Base-by-base conservation (phyloP, 2,888 invertebrate genomes). In the Leptinotarsa haldemani region DNA sequence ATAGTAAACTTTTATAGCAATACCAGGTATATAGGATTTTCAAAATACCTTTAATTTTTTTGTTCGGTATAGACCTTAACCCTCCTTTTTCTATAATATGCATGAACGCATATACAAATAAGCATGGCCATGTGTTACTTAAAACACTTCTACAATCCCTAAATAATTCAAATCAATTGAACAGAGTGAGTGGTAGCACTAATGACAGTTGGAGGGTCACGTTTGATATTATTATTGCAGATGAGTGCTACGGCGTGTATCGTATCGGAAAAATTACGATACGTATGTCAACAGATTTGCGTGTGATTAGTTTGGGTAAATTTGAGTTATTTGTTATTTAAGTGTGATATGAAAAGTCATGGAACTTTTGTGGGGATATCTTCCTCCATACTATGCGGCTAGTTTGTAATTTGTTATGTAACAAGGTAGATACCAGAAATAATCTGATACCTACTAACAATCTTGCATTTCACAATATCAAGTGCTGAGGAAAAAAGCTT, bases 131-230 rank as follows among this genome's bases (percentile, higher is more conserved):
- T 15, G 22, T 56, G 12, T 4, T 15, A 56, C 22, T 22, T 56
- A 12, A 15, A 56, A 20, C 56, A 56, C 56, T 56, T 13, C 13
- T 25, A 56, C 15, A 22, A 56, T 18, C 18, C 22, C 56, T 25
- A 4, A 20, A 56, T 56, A 22, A 56, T 22, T 56, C 2, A 22
- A 56, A 22, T 56, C 56, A 56, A 56, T 56, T 56, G 3, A 56
- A 2, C 4, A 4, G 22, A 56, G 22, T 22, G 22, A 56, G 25
- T 56, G 4, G 16, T 22, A 22, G 15, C 56, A 22, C 4, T 56
- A 15, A 56, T 56, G 56, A 13, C 22, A 56, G 56, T 56, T 56
- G 22, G 56, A 56, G 56, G 25, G 56, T 56, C 56, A 56, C 56
- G 22, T 56, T 56, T 56, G 15, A 56, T 56, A 22, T 56, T 22